These are phyloP conservation scores for Junco hyemalis DNA, from an alignment of 2,113 vertebrate genomes.

Conservation along the genomic window DNA sequence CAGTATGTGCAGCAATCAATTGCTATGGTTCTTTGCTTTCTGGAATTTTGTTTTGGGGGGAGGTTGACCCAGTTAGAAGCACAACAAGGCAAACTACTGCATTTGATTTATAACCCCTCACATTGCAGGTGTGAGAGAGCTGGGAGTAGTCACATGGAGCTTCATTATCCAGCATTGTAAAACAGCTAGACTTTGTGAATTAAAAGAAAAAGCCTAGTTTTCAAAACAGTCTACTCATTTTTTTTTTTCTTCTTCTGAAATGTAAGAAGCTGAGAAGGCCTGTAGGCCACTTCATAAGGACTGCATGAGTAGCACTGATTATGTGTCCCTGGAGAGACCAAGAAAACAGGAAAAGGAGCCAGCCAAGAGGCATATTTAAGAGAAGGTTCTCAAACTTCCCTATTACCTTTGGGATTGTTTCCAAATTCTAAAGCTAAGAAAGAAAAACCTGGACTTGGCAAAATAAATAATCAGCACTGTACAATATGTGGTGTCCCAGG, in stretches of 20 bases:
- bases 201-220: background rate
- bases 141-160: background rate
- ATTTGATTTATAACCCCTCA: background rate
- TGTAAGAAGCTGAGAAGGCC: background rate
- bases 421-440: slow-evolving; percentile 5
- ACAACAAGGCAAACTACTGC: background rate
- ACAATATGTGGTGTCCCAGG: background rate
- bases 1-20: background rate
- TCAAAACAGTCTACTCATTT: background rate
- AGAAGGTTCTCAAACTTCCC: background rate
- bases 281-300: background rate
- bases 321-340: background rate
- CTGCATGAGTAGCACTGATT: background rate
- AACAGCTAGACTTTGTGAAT: background rate
- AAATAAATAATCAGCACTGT: background rate
- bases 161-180: background rate
- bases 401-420: slow-evolving; percentile 10
- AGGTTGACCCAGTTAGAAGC: background rate
- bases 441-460: background rate
- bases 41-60: background rate
- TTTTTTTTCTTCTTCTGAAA: background rate
- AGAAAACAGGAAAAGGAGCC: background rate
- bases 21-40: background rate
- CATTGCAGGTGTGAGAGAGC: background rate
- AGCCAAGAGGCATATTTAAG: background rate